These are phyloP conservation scores for Apodemia mormo DNA, from an alignment of 2,888 invertebrate genomes.

Conservation along the genomic window DNA sequence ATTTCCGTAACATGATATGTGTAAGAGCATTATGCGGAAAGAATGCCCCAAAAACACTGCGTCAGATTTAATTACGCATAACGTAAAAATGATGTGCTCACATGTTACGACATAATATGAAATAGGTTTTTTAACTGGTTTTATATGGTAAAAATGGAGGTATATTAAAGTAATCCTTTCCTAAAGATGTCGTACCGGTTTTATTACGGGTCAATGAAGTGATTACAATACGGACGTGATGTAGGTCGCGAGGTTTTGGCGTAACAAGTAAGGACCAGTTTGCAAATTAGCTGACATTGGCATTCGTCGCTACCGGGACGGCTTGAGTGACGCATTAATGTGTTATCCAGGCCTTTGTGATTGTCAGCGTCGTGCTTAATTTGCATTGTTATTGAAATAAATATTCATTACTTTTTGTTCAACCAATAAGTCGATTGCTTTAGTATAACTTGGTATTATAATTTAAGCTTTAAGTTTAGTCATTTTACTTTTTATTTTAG, in stretches of 20 bases:
- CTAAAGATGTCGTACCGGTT: background rate
- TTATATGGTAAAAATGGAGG: background rate
- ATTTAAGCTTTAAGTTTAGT: too few relatives aligned
- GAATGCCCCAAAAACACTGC: conserved; percentile 2
- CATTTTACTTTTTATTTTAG: too few relatives aligned
- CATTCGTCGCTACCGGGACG: conserved; percentile 50
- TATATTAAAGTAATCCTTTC: background rate
- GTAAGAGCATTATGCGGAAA: conserved; percentile 10
- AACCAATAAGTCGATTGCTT: background rate
- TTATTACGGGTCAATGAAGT: conserved; percentile 22
- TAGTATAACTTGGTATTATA: too few relatives aligned
- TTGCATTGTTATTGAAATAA: background rate
- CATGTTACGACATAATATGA: conserved; percentile 2
- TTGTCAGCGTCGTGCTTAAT: background rate
- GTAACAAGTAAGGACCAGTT: conserved; percentile 67
- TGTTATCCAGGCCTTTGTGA: conserved; percentile 9
- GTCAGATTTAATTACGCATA: background rate
- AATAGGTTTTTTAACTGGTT: background rate
- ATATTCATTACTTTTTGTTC: background rate
- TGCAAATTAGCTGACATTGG: conserved; percentile 74
- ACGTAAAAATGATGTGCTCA: background rate
- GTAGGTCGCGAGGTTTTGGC: conserved; percentile 58
- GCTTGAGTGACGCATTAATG: background rate
- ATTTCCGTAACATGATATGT: conserved; percentile 7
- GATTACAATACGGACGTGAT: conserved; percentile 31